Evolutionary conservation across 1,140 invertebrate species (phyloP), one percentile per base, ranked within the genome.

Genomic region (Aphaenogaster floridana): DNA sequence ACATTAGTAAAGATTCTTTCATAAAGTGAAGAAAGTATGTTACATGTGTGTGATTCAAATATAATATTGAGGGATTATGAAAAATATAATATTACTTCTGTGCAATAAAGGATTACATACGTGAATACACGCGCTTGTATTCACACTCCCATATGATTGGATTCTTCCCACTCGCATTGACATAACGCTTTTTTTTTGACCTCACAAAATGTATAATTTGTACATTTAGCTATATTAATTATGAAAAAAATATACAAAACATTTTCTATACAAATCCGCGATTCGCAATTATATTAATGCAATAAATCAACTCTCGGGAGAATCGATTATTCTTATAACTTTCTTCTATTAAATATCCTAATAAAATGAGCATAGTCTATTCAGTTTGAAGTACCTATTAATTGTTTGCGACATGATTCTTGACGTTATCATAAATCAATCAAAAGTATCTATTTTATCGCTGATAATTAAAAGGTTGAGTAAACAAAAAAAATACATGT

Each of bases 51-150:
- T 92, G 91, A 89, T 91, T 92, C 81, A 90, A 91, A 93, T 94
- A 93, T 94, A 92, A 95, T 42, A 74, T 92, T 90, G 90, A 93
- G 13, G 7, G 91, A 80, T 94, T 95, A 95, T 95, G 93, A 95
- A 95, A 95, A 95, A 95, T 95, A 95, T 95, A 95, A 95, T 95
- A 93, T 93, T 95, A 95, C 91, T 92, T 89, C 89, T 94, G 94
- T 94, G 93, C 94, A 93, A 92, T 91, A 91, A 94, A 95, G 92
- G 90, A 83, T 93, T 89, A 92, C n/a, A 52, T 52, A n/a, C 17
- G 21, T 45, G 28, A 83, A 57, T 57, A 48, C 28, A 39, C 54
- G 54, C 80, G 7, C 28, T 34, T 87, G 74, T 89, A 88, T 79
- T 89, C 72, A 61, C 87, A 91, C 64, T 80, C n/a, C 21, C 48